These are phyloP conservation scores for Amazona finschi DNA, from an alignment of 2,797 vertebrate genomes.

Conservation along the genomic window DNA sequence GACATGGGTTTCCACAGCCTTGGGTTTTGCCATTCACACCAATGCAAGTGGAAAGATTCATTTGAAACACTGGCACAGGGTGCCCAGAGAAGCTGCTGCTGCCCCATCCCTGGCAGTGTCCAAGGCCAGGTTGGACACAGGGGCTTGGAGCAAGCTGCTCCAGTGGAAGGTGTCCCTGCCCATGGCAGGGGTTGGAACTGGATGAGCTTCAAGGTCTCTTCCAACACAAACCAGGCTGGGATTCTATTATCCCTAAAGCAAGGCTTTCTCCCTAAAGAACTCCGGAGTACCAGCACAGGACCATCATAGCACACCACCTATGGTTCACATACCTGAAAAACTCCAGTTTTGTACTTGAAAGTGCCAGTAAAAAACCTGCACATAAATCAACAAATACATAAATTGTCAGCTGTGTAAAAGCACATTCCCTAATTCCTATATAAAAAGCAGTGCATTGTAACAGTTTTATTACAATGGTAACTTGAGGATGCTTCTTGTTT, in stretches of 20 bases:
- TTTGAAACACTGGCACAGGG: background rate
- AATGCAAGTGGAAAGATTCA: background rate
- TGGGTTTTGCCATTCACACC: background rate
- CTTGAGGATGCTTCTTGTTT: constrained; percentile 70
- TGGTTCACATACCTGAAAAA: accelerated
- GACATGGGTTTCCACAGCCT: background rate
- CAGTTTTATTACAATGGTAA: constrained; percentile 63
- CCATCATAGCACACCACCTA: accelerated
- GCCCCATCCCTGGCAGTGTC: background rate
- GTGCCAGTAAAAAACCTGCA: background rate
- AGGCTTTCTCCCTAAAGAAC: background rate
- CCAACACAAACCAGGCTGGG: background rate
- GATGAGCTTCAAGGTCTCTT: background rate
- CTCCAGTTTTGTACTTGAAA: background rate
- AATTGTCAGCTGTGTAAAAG: constrained; percentile 14
- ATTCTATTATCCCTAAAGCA: background rate
- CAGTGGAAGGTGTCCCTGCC: background rate
- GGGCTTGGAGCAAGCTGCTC: background rate
- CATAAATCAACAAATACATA: background rate
- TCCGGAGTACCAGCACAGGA: background rate
- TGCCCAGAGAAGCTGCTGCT: background rate
- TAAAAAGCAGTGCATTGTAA: constrained; percentile 52
- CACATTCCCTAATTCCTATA: constrained; percentile 29
- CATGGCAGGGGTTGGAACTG: accelerated
- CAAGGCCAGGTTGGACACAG: background rate